These are phyloP conservation scores for Metopolophium dirhodum DNA, from an alignment of 1,140 invertebrate species.

Conservation along the genomic window DNA sequence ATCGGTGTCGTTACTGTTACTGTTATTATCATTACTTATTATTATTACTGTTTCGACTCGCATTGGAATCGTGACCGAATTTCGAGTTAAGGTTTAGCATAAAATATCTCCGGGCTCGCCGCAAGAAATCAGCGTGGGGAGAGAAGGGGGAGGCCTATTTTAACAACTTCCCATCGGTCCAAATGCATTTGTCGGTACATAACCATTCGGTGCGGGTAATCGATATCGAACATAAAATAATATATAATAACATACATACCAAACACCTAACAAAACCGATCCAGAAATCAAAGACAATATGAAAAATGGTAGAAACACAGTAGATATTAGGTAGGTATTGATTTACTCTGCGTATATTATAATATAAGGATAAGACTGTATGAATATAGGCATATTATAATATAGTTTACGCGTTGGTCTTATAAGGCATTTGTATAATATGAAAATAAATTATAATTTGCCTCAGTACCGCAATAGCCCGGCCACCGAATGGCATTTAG, in stretches of 20 bases:
- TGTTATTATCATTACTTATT: neutral
- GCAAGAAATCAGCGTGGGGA: neutral
- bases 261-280: neutral
- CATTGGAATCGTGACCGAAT: conserved; percentile 25
- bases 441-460: neutral
- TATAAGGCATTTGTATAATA: neutral
- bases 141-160: neutral
- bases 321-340: neutral
- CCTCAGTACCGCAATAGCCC: neutral
- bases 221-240: neutral
- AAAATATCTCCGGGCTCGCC: neutral
- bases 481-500: neutral
- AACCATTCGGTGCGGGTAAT: neutral
- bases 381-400: neutral
- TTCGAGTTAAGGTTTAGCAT: neutral
- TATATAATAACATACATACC: neutral
- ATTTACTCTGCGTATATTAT: neutral
- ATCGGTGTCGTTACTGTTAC: neutral
- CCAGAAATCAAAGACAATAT: neutral
- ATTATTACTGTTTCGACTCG: neutral
- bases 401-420: neutral
- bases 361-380: neutral
- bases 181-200: neutral
- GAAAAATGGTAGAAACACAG: neutral
- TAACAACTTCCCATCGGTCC: neutral